Conservation (phyloP, 2,888 invertebrate species). For the Caenorhabditis sinica region DNA sequence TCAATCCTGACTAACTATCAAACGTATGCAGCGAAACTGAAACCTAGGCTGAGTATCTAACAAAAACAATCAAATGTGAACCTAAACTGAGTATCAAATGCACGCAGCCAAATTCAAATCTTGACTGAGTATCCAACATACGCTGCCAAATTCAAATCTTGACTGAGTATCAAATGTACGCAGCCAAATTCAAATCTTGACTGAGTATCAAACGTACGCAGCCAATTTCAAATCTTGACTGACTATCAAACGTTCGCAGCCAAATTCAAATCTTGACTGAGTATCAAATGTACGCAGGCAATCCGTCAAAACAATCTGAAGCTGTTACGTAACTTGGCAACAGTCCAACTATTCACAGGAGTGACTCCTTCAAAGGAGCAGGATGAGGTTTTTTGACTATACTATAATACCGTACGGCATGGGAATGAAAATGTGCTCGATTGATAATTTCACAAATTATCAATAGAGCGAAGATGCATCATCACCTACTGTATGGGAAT, state of each 20-base stretch:
- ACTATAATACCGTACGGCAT: no score
- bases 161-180: no score
- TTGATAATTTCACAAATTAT: neutral
- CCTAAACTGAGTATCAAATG: no score
- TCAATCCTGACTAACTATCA: no score
- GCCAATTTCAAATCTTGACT: no score
- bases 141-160: neutral
- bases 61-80: no score
- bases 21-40: no score
- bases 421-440: neutral
- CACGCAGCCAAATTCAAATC: no score
- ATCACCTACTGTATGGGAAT: no score
- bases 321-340: constrained; percentile 60
- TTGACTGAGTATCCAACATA: neutral
- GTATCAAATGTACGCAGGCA: no score
- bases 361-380: constrained; percentile 46
- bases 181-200: constrained; percentile 37
- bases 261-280: constrained; percentile 1
- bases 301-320: constrained; percentile 67
- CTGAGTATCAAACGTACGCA: no score
- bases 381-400: constrained; percentile 55
- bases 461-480: neutral
- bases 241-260: neutral
- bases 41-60: no score
- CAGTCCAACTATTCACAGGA: constrained; percentile 60